Evolutionary conservation across 2,888 invertebrate genomes (phyloP).

Genomic region (Schizaphis graminum): DNA sequence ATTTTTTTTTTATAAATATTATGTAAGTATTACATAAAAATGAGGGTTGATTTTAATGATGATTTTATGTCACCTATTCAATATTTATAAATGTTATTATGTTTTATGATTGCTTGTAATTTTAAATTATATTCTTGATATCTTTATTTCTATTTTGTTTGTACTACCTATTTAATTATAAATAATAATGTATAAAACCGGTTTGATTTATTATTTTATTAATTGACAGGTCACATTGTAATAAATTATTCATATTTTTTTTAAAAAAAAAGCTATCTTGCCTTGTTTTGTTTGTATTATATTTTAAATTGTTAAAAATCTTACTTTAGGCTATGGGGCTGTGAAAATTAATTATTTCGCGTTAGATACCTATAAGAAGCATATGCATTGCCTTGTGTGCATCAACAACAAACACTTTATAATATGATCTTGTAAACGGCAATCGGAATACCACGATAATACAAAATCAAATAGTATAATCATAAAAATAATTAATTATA

Average conservation of each 20-base stretch:
- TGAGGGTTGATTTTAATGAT: not conserved
- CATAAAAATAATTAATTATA: not conserved
- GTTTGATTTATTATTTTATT: constrained; percentile 33
- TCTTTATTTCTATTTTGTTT: constrained; percentile 10
- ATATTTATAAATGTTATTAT: not conserved
- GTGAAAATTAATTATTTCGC: not conserved
- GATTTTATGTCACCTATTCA: not conserved
- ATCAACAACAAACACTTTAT: too few species aligned
- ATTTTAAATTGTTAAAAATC: not conserved
- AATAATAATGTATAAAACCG: not conserved
- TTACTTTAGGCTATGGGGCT: not conserved
- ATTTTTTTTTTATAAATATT: not conserved
- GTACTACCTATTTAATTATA: constrained; percentile 16
- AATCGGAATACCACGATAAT: not conserved
- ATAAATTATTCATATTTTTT: constrained; percentile 5
- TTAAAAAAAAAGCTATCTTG: not conserved
- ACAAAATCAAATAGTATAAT: too few species aligned
- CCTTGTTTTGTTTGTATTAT: not conserved
- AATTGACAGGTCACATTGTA: constrained; percentile 9
- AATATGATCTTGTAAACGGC: not conserved
- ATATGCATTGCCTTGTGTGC: not conserved
- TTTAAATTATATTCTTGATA: not conserved
- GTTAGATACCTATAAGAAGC: not conserved
- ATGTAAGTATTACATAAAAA: not conserved
- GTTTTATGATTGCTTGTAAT: not conserved